phyloP scores from a whole-genome alignment of 2,113 vertebrate species.

The Pogona vitticeps region DNA sequence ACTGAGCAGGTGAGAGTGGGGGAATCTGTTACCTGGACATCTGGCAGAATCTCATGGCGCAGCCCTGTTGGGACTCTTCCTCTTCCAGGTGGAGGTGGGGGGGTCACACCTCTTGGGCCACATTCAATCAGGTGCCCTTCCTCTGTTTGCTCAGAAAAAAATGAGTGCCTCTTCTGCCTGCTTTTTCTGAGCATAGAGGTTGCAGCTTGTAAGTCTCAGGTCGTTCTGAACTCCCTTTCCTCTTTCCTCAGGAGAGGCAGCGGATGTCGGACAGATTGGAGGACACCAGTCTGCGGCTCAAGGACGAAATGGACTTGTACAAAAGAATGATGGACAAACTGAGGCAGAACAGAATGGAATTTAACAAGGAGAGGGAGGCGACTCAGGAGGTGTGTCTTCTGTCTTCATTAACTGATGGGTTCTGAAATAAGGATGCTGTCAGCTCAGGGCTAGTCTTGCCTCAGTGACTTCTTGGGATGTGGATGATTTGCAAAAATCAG shows the following conservation, averaged over 20 bases:
- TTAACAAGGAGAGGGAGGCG: conserved; percentile 92
- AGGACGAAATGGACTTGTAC: conserved; percentile 95
- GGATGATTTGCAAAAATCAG: not conserved
- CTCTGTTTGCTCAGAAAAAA: not conserved
- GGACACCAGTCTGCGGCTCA: conserved; percentile 91
- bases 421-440: not conserved
- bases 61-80: not conserved
- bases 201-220: not conserved
- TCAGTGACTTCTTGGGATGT: not conserved
- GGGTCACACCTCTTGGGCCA: too few relatives aligned
- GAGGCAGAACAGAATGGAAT: conserved; percentile 88
- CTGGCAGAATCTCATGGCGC: not conserved
- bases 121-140: too few relatives aligned
- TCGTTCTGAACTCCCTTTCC: not conserved
- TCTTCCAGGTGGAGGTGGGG: not conserved
- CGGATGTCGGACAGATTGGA: conserved; percentile 92
- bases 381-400: conserved; percentile 86
- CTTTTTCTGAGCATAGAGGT: not conserved
- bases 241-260: conserved; percentile 84
- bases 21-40: too few relatives aligned
- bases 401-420: not conserved
- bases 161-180: too few relatives aligned
- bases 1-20: too few relatives aligned
- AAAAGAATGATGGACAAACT: conserved; percentile 97
- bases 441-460: too few relatives aligned